Conservation (phyloP, 2,888 invertebrate species). For the Tubulanus polymorphus region DNA sequence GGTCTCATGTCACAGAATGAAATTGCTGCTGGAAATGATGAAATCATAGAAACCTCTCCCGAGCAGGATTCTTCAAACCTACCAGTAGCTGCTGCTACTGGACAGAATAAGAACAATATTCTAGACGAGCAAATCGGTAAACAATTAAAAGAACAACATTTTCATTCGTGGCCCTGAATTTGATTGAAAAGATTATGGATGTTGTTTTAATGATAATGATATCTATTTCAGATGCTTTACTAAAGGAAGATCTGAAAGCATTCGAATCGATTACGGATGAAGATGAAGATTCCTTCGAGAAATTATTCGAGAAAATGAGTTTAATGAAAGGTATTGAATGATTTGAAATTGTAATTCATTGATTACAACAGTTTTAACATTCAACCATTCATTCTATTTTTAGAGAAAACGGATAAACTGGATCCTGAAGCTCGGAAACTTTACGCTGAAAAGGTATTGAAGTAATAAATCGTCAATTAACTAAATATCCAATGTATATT, state of each 20-base stretch:
- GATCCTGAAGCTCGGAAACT: slow-evolving; percentile 64
- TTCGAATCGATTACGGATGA: slow-evolving; percentile 36
- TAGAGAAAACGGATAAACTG: slow-evolving; percentile 61
- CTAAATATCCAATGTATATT: background rate
- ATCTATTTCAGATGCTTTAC: slow-evolving; percentile 23
- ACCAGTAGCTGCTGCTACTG: no score
- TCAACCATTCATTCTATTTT: slow-evolving; percentile 10
- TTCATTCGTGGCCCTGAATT: no score
- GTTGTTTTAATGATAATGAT: no score
- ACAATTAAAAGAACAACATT: no score
- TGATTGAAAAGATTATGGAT: no score
- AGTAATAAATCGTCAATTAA: slow-evolving; percentile 1
- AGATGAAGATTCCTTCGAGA: slow-evolving; percentile 59
- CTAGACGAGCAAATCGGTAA: no score
- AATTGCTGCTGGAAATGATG: no score
- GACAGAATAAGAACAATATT: no score
- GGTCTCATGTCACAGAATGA: no score
- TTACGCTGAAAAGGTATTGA: slow-evolving; percentile 64
- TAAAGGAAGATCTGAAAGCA: slow-evolving; percentile 32
- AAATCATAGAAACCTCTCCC: no score
- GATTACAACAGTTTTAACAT: background rate
- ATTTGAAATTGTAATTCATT: background rate
- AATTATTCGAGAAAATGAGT: slow-evolving; percentile 64
- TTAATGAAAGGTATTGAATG: slow-evolving; percentile 68
- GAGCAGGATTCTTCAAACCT: no score